Percentiles rank a stretch among this genome's conserved stretches.
These are phyloP conservation scores for Abramis brama DNA, from an alignment of 2,113 vertebrate genomes.

Conservation along the genomic window DNA sequence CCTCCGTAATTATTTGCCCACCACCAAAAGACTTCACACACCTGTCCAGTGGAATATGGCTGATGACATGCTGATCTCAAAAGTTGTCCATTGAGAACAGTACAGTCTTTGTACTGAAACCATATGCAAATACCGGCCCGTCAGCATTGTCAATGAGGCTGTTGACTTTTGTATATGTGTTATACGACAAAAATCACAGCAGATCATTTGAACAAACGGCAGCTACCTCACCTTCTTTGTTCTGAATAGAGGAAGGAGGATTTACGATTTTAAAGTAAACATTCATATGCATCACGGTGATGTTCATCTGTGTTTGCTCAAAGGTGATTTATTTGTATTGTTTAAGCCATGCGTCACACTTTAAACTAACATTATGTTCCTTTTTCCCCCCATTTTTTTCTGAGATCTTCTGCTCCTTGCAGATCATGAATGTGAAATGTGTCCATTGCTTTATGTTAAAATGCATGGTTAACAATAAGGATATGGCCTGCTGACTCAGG, in stretches of 20 bases:
- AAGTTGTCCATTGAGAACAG: neutral
- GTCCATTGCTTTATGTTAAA: neutral
- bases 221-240: neutral
- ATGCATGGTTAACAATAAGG: neutral
- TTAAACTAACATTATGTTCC: neutral
- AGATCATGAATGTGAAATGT: neutral
- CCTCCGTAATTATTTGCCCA: neutral
- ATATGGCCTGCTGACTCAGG: neutral
- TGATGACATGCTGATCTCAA: constrained; percentile 21
- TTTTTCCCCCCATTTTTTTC: neutral
- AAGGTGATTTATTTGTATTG: constrained; percentile 11
- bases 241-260: neutral
- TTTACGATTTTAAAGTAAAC: constrained; percentile 3
- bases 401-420: neutral
- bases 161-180: constrained; percentile 6
- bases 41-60: constrained; percentile 10
- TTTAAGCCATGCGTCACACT: neutral
- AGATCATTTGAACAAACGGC: neutral
- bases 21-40: constrained; percentile 18
- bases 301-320: neutral
- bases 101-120: neutral
- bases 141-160: neutral
- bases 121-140: constrained; percentile 13
- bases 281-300: neutral
- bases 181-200: neutral